Base-by-base conservation (phyloP, 2,888 invertebrate species). In the Homarus gammarus region DNA sequence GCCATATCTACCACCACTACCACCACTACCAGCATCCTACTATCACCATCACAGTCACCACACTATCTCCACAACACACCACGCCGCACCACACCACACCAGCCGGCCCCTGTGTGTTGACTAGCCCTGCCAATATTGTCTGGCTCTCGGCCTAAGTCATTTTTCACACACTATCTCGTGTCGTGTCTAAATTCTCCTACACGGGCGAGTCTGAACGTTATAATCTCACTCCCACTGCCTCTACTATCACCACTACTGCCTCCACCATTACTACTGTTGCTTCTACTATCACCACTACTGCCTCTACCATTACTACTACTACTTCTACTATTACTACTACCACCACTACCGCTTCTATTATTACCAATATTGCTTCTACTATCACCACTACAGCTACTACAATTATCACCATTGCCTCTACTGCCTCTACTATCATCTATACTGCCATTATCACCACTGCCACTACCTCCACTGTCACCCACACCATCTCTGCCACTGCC, bases 91-190 rank as follows among this genome's bases (percentile, higher is more conserved):
- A n/a, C n/a, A n/a, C n/a, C n/a, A n/a, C n/a, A n/a, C n/a, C n/a
- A n/a, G n/a, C n/a, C n/a, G n/a, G 38, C 8, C 49, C n/a, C 49
- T 12, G 3, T 38, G 51, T 44, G 51, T 36, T 75, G 56, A 78
- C 68, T 44, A 61, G 1, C 85, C 31, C 77, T 85, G 75, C 85
- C 85, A 85, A 85, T 85, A 85, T 85, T 85, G 64, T 49, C 77
- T 56, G 85, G 77, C 61, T 31, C 78, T 44, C 68, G 31, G 68
- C 77, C 77, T 61, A 44, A 31, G 56, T 85, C 85, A 44, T 85
- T 85, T 85, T 70, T 79, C 86, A 86, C 70, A 51, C 86, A 70
- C 86, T 68, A 78, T 78, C 77, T 78, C 77, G 44, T 68, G 64
- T 68, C 85, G 31, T 64, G 78, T 78, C 77, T 64, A 78, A 77